These are phyloP conservation scores for Nothocercus nigrocapillus DNA, from an alignment of 2,113 vertebrate genomes.

Conservation along the genomic window DNA sequence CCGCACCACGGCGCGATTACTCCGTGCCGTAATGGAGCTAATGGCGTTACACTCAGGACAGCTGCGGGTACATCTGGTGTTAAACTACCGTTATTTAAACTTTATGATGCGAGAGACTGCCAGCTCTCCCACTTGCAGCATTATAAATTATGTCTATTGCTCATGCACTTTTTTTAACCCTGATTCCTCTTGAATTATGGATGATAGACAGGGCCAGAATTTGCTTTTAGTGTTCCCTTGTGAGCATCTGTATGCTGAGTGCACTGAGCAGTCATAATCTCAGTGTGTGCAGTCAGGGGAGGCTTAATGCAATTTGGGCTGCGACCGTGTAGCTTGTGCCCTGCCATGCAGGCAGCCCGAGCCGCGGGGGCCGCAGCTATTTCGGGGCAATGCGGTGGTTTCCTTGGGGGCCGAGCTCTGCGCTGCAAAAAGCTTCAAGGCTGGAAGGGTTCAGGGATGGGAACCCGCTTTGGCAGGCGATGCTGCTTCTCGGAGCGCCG, in stretches of 20 bases:
- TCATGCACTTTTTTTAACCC: slow-evolving; percentile 90
- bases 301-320: slow-evolving; percentile 60
- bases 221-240: slow-evolving; percentile 88
- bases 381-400: background rate
- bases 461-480: background rate
- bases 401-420: background rate
- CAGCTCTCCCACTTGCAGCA: slow-evolving; percentile 69
- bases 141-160: slow-evolving; percentile 81
- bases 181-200: slow-evolving; percentile 91
- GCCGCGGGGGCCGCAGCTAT: background rate
- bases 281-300: slow-evolving; percentile 65
- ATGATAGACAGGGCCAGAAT: slow-evolving; percentile 84
- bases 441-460: background rate
- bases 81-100: slow-evolving; percentile 85
- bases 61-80: slow-evolving; percentile 76
- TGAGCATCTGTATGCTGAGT: slow-evolving; percentile 56
- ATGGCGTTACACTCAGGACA: slow-evolving; percentile 78
- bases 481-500: background rate
- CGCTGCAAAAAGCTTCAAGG: background rate
- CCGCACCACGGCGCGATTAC: slow-evolving; percentile 6
- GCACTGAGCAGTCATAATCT: slow-evolving; percentile 81
- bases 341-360: background rate
- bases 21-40: slow-evolving; percentile 82
- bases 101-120: slow-evolving; percentile 83
- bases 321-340: slow-evolving; percentile 39